phyloP scores from a whole-genome alignment of 2,113 vertebrate genomes.

The Sprattus sprattus region DNA sequence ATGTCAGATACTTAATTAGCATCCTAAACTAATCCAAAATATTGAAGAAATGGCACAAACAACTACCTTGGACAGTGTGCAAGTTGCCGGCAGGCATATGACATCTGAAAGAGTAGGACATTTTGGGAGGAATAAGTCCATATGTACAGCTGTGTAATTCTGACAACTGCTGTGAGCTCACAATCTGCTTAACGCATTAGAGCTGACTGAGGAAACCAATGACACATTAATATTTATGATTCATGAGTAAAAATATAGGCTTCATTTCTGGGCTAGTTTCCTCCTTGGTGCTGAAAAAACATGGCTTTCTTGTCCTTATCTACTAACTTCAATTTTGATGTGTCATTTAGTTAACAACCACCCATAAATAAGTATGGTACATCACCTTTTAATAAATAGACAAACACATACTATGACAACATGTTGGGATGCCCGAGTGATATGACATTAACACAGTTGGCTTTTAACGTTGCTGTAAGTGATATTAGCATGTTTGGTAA shows the following conservation, averaged over 20 bases:
- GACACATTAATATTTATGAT: conserved; percentile 1
- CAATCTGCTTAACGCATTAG: background rate
- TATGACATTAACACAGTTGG: background rate
- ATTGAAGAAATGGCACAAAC: background rate
- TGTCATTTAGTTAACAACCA: background rate
- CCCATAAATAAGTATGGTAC: background rate
- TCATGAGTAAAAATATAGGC: background rate
- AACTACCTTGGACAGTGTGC: background rate
- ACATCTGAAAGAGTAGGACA: too few species aligned
- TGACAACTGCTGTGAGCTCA: background rate
- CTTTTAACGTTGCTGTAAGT: background rate
- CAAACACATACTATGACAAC: background rate
- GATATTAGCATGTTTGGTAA: background rate
- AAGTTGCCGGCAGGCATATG: background rate
- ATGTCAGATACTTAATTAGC: background rate
- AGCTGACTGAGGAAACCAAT: background rate
- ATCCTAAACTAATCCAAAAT: conserved; percentile 2
- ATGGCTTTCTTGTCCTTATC: background rate
- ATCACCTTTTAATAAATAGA: conserved; percentile 4
- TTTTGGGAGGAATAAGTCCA: background rate
- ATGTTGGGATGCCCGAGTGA: background rate
- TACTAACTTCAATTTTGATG: background rate
- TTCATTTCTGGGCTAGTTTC: background rate
- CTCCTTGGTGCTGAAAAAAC: background rate
- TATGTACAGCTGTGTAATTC: background rate